phyloP scores from a whole-genome alignment of 2,797 vertebrate species.

The Oreonectes daqikongensis region DNA sequence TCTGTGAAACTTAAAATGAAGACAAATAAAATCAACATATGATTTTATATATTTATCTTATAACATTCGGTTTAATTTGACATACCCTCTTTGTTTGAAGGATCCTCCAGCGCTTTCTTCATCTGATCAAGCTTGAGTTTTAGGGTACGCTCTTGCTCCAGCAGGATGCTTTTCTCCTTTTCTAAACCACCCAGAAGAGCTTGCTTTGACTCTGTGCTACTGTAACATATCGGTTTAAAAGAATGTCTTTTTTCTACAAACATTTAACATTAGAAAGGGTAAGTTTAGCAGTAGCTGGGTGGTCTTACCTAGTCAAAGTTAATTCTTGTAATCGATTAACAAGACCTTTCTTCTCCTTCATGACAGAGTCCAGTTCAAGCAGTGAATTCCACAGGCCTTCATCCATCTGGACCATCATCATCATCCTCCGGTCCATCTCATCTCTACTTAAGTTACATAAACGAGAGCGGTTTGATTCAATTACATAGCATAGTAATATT shows the following conservation, averaged over 20 bases:
- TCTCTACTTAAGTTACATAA: conserved; percentile 51
- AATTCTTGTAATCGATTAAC: conserved; percentile 47
- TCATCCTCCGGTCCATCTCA: conserved; percentile 56
- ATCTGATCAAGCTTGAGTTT: conserved; percentile 56
- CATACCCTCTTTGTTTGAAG: conserved; percentile 54
- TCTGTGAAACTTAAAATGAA: conserved; percentile 13
- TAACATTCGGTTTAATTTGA: background rate
- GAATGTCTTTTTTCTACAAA: no score
- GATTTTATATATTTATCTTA: background rate
- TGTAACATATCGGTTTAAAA: no score
- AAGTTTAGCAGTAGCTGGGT: background rate
- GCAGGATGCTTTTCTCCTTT: conserved; percentile 34
- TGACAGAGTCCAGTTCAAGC: conserved; percentile 58
- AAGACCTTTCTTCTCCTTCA: conserved; percentile 57
- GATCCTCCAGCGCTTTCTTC: conserved; percentile 51
- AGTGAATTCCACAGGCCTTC: conserved; percentile 53
- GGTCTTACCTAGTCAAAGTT: background rate
- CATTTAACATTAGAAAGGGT: no score
- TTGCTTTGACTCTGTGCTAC: background rate
- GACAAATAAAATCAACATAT: background rate
- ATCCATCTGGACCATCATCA: conserved; percentile 52
- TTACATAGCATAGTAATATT: background rate
- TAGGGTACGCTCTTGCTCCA: conserved; percentile 50
- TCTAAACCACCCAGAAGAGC: conserved; percentile 45
- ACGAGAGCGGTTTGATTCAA: background rate